Evolutionary conservation across 2,113 vertebrate genomes (phyloP).

Genomic region (Brienomyrus longianalis): DNA sequence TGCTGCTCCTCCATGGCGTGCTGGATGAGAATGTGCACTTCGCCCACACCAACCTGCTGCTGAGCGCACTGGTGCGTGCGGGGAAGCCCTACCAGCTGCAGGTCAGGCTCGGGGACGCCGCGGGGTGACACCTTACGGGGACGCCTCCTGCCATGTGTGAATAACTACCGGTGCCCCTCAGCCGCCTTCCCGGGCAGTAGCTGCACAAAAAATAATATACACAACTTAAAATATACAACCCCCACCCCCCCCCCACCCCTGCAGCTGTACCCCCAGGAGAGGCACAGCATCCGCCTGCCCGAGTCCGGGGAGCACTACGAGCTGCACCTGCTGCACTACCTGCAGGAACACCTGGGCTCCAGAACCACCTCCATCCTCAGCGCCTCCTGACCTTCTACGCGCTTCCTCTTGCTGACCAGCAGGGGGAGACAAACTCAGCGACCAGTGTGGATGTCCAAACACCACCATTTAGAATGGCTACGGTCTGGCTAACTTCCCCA

Average conservation of each 20-base stretch:
- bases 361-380: not conserved
- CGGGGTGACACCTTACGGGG: too few relatives aligned
- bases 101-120: slow-evolving; percentile 40
- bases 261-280: slow-evolving; percentile 76
- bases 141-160: too few relatives aligned
- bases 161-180: too few relatives aligned
- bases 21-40: slow-evolving; percentile 78
- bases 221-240: not conserved
- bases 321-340: slow-evolving; percentile 73
- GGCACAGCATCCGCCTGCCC: slow-evolving; percentile 75
- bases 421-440: slow-evolving; percentile 10
- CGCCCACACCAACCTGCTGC: slow-evolving; percentile 74
- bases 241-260: not conserved
- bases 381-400: not conserved
- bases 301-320: slow-evolving; percentile 78
- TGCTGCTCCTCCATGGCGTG: slow-evolving; percentile 73
- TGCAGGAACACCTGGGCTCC: slow-evolving; percentile 64
- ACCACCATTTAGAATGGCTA: not conserved
- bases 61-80: slow-evolving; percentile 71
- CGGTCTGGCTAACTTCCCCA: not conserved
- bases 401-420: slow-evolving; percentile 5
- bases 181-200: not conserved
- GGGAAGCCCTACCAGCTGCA: slow-evolving; percentile 77
- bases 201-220: not conserved
- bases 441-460: not conserved